Base-by-base conservation (phyloP, 1,140 invertebrate species). In the Diabrotica virgifera region DNA sequence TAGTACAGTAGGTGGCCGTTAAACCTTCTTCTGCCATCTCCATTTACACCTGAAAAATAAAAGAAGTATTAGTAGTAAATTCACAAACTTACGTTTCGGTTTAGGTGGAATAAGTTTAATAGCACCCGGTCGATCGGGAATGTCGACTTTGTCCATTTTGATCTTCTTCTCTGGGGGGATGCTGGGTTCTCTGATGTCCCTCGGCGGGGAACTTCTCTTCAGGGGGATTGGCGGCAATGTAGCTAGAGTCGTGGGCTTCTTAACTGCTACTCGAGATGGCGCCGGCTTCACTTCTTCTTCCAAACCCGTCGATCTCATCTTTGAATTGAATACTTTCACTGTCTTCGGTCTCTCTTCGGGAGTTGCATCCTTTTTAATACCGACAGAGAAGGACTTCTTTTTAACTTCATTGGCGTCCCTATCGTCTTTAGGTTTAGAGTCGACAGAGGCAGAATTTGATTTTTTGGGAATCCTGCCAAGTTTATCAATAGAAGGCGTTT, bases 41-140 rank as follows among this genome's bases (percentile, higher is more conserved):
- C 59, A 35, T 37, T 37, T 13, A 56, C 53, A 76, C 68, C 76
- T 76, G 70, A 70, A 77, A 77, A 76, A 77, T 36, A 67, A 76
- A 73, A 74, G 50, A 67, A 60, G 13, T 36, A 62, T 76, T 54
- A 76, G 63, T 14, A 52, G 54, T 8, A 52, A 55, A 52, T 51
- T 53, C 8, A 62, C 6, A 24, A 70, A 90, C 92, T 92, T 89
- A 95, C 93, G 89, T 86, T 93, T 94, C 66, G 89, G 89, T 85
- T 93, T 94, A 65, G 91, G 84, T 67, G 92, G 87, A 74, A 94
- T 93, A 52, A 94, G 79, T 83, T 94, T 95, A 66, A 93, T 92
- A 62, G 87, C 82, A 65, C 90, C 90, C 52, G 88, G 88, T 76
- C 90, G 87, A 72, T 92, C 90, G 51, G 85, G 81, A 4, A 70